Conservation (phyloP, 2,888 invertebrate species). For the Peribatodes rhomboidaria region DNA sequence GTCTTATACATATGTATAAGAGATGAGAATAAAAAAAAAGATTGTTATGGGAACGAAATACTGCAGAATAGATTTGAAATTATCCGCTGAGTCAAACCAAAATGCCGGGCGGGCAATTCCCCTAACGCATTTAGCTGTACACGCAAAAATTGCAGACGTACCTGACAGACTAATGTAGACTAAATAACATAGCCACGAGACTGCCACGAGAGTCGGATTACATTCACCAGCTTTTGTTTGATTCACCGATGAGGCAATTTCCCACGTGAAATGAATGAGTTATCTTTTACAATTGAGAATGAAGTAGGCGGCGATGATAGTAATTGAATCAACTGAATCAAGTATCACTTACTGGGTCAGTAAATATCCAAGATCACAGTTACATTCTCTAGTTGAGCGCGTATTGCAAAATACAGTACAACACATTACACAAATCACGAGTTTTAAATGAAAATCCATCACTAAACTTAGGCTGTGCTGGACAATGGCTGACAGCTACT, state of each 20-base stretch:
- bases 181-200: conserved; percentile 49
- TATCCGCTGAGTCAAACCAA: conserved; percentile 17
- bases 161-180: conserved; percentile 54
- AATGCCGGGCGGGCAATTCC: conserved; percentile 12
- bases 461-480: conserved; percentile 16
- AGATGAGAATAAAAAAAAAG: too few species aligned
- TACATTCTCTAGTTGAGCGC: conserved; percentile 41
- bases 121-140: conserved; percentile 33
- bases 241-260: conserved; percentile 51
- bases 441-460: conserved; percentile 43
- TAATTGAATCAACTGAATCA: conserved; percentile 3
- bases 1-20: too few species aligned
- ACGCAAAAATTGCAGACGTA: conserved; percentile 52
- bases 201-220: conserved; percentile 52
- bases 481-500: conserved; percentile 10
- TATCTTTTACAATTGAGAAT: conserved; percentile 5
- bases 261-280: conserved; percentile 58
- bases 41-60: neutral
- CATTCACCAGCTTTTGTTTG: conserved; percentile 48
- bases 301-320: neutral
- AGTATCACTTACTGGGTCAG: conserved; percentile 41
- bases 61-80: conserved; percentile 1
- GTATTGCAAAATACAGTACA: conserved; percentile 41
- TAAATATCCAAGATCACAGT: conserved; percentile 45
- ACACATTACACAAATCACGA: conserved; percentile 43